Evolutionary conservation across 2,888 invertebrate genomes (phyloP), one percentile per base, ranked within the genome.

Genomic region (Microdon myrmicae): DNA sequence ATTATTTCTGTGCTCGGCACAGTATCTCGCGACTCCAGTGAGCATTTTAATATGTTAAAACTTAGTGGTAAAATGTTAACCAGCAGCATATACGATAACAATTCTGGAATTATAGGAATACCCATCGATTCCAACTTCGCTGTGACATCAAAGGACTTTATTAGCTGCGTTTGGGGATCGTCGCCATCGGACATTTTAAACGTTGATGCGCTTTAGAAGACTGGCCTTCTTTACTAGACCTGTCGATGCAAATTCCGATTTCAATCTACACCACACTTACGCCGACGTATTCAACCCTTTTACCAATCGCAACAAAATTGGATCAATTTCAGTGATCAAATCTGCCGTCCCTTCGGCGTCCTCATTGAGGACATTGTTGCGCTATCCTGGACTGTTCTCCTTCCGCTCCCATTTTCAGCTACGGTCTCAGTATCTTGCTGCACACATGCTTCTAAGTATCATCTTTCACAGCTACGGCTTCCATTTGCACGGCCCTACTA

Each of bases 1-100:
- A n/a, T n/a, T n/a, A 44, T 13, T 3, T 44, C 31, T 8, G 38
- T 31, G 29, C 16, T 54, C n/a, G 32, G 32, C 4, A 37, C n/a
- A 19, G 9, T 37, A 29, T 43, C 31, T 7, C 19, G 53, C 1
- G 43, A 43, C 4, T 51, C 51, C 43, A 51, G 28, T 8, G 44
- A 37, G 32, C 44, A 54, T 20, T 3, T 7, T 17, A 37, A 44
- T 4, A 53, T 8, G 2, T 44, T 38, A 9, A 59, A 59, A 23
- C 45, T 45, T 9, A 25, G 35, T 45, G 49, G 51, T 19, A 60
- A 17, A 13, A 37, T 45, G 22, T 48, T 48, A 7, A 60, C 12
- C 20, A 60, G 28, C 16, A 49, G 41, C 6, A 37, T 29, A n/a
- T n/a, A n/a, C 13, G 49, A 44, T 25, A 43, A 19, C 9, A 43